Evolutionary conservation across 2,888 invertebrate species (phyloP).

Genomic region (Drosophila nr. perissopoda): DNA sequence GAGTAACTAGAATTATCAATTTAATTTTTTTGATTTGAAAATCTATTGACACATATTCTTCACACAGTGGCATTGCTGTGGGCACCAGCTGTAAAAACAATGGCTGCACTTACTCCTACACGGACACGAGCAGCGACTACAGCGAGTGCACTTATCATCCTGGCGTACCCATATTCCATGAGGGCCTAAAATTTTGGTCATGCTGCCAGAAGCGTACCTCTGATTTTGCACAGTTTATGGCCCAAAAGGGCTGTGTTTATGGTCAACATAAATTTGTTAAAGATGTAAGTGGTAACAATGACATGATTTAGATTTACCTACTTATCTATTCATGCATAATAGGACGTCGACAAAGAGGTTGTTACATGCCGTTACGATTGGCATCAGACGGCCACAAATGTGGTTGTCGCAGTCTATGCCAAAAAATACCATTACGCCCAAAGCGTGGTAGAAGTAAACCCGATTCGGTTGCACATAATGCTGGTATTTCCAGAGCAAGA

Average conservation of each 20-base stretch:
- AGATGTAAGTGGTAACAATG: constrained; percentile 83
- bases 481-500: constrained; percentile 92
- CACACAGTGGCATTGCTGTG: constrained; percentile 86
- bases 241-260: constrained; percentile 94
- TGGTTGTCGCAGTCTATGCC: constrained; percentile 95
- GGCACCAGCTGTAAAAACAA: constrained; percentile 95
- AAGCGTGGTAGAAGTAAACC: constrained; percentile 92
- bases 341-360: constrained; percentile 86
- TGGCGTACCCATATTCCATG: constrained; percentile 97
- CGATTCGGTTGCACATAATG: constrained; percentile 90
- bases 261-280: constrained; percentile 95
- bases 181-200: constrained; percentile 98
- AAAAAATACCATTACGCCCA: constrained; percentile 93
- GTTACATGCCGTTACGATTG: constrained; percentile 95
- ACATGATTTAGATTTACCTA: neutral
- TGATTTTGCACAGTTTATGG: constrained; percentile 96
- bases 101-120: constrained; percentile 90
- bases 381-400: constrained; percentile 95
- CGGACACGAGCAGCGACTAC: constrained; percentile 88
- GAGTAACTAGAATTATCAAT: constrained; percentile 25
- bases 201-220: constrained; percentile 97
- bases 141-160: constrained; percentile 92
- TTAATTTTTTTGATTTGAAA: neutral
- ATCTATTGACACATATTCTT: constrained; percentile 31
- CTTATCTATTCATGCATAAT: constrained; percentile 72